phyloP scores from a whole-genome alignment of 2,113 vertebrate genomes.

The Podarcis cretensis region DNA sequence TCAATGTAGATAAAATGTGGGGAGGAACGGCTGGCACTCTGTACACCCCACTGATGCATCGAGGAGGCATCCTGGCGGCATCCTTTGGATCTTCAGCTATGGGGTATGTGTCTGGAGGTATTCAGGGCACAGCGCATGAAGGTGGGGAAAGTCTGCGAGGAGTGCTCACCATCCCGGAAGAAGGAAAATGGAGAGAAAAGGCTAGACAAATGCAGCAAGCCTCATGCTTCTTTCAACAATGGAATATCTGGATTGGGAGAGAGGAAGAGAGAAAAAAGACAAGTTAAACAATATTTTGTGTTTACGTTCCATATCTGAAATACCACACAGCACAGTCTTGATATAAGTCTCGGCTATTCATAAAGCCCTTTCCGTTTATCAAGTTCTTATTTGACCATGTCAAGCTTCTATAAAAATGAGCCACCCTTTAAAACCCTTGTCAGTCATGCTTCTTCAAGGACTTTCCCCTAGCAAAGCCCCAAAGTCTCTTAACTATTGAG shows the following conservation, averaged over 20 bases:
- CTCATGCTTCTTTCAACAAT: slow-evolving; percentile 97
- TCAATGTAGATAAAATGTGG: slow-evolving; percentile 62
- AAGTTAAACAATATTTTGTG: slow-evolving; percentile 32
- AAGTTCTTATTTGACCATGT: not conserved
- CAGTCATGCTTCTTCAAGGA: not conserved
- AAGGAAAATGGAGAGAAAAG: slow-evolving; percentile 59
- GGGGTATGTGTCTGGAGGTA: slow-evolving; percentile 66
- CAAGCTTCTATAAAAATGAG: not conserved
- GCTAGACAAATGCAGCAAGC: slow-evolving; percentile 61
- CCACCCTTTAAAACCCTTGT: not conserved
- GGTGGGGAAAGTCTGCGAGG: slow-evolving; percentile 64
- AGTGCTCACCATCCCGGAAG: slow-evolving; percentile 67
- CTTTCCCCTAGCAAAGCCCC: not conserved
- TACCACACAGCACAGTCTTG: not conserved
- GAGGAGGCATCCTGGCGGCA: slow-evolving; percentile 69
- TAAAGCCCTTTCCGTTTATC: not conserved
- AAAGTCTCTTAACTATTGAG: not conserved
- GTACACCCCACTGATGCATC: slow-evolving; percentile 68
- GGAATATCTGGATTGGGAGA: slow-evolving; percentile 87
- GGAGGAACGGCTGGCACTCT: slow-evolving; percentile 55
- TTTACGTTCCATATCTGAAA: not conserved
- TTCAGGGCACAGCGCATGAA: slow-evolving; percentile 52
- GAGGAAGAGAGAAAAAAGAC: slow-evolving; percentile 31
- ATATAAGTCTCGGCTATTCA: not conserved
- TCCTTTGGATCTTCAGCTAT: slow-evolving; percentile 77